These are phyloP conservation scores for Sinhomidia bicolor DNA, from an alignment of 2,888 invertebrate species.

Conservation along the genomic window DNA sequence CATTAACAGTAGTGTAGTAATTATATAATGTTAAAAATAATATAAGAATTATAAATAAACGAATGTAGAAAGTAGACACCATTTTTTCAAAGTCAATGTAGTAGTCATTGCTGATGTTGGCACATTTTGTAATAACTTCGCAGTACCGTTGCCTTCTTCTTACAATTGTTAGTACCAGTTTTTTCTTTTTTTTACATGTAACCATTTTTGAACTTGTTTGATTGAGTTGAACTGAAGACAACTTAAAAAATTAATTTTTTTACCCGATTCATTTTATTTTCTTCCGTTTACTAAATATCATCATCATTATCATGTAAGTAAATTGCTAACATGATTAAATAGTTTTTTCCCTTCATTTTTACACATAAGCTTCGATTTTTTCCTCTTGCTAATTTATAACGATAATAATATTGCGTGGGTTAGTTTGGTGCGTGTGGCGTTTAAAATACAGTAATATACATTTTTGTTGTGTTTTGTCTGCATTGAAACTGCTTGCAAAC, in stretches of 20 bases:
- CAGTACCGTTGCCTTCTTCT: not conserved
- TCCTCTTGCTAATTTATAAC: not conserved
- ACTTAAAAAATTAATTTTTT: not conserved
- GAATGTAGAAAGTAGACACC: slow-evolving; percentile 41
- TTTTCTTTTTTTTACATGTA: not conserved
- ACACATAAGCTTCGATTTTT: not conserved
- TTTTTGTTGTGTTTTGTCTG: not conserved
- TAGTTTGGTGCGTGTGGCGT: slow-evolving; percentile 35
- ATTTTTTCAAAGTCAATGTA: slow-evolving; percentile 25
- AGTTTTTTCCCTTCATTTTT: not conserved
- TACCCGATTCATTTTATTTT: not conserved
- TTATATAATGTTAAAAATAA: not conserved
- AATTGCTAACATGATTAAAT: not conserved
- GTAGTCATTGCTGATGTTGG: slow-evolving; percentile 35
- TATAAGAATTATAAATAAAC: not conserved
- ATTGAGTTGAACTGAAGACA: slow-evolving; percentile 13
- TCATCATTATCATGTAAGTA: slow-evolving; percentile 12
- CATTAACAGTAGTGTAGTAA: not conserved
- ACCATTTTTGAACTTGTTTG: slow-evolving; percentile 13
- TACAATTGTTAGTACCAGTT: too few relatives aligned
- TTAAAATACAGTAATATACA: slow-evolving; percentile 30
- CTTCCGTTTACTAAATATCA: not conserved
- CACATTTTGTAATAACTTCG: slow-evolving; percentile 42
- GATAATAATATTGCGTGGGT: slow-evolving; percentile 32
- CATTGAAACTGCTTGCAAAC: not conserved